Conservation (phyloP, 2,113 vertebrate species). For the Himantopus leucocephalus region DNA sequence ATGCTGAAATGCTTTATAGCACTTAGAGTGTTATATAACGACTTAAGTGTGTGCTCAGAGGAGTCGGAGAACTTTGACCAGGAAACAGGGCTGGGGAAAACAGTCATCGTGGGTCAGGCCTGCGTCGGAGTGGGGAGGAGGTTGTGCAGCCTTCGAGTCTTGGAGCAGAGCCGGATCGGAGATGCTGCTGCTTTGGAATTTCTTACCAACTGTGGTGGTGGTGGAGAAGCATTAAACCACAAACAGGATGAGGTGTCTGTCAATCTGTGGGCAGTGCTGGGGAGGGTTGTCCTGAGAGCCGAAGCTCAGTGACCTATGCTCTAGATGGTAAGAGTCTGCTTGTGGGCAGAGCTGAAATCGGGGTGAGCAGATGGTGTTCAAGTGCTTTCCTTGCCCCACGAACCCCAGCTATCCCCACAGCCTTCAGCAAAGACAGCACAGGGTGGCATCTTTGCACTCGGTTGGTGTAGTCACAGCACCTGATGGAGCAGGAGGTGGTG, state of each 20-base stretch:
- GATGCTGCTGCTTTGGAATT: background rate
- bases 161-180: background rate
- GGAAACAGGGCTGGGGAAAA: background rate
- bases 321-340: background rate
- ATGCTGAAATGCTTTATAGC: background rate
- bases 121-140: background rate
- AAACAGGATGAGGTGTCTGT: rapidly evolving
- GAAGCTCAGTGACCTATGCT: background rate
- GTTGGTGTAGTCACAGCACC: background rate
- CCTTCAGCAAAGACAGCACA: background rate
- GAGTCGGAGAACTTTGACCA: background rate
- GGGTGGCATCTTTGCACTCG: background rate
- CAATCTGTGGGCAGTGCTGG: background rate
- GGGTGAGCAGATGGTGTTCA: background rate
- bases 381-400: background rate
- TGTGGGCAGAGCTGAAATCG: background rate
- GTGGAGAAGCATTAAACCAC: background rate
- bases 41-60: background rate
- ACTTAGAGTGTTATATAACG: conserved; percentile 13
- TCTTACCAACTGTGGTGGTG: background rate
- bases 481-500: background rate
- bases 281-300: background rate
- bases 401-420: background rate
- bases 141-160: background rate
- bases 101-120: background rate